Evolutionary conservation across 2,113 vertebrate species (phyloP).

Genomic region (Bos javanicus): DNA sequence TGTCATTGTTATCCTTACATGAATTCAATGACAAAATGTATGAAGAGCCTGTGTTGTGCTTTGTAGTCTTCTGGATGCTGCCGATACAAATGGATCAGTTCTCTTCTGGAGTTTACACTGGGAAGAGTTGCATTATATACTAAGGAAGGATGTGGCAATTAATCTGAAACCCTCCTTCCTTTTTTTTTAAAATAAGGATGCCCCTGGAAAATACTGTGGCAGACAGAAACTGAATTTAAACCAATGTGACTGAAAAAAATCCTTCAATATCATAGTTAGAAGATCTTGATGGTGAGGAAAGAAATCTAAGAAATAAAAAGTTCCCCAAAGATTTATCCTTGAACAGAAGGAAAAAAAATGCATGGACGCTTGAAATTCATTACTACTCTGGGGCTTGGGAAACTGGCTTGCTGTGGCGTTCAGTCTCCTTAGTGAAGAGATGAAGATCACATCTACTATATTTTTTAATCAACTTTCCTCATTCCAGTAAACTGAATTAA

Average conservation of each 20-base stretch:
- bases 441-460: background rate
- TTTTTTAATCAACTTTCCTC: background rate
- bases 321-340: background rate
- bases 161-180: background rate
- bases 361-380: background rate
- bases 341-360: background rate
- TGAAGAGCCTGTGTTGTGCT: background rate
- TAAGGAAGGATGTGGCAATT: background rate
- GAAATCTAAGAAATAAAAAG: background rate
- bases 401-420: background rate
- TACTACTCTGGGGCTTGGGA: background rate
- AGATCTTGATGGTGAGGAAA: background rate
- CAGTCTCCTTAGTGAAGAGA: background rate
- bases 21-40: background rate
- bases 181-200: background rate
- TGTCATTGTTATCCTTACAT: background rate
- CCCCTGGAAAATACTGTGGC: background rate
- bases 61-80: background rate
- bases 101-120: background rate
- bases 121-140: background rate
- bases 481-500: background rate
- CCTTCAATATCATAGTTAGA: background rate
- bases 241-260: background rate
- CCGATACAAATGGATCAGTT: background rate
- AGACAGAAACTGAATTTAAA: constrained; percentile 14